A percentile compares a stretch with the other conserved stretches of the same genome.
Evolutionary conservation across 2,797 vertebrate genomes (phyloP).

Genomic region (Phrynocephalus forsythii): DNA sequence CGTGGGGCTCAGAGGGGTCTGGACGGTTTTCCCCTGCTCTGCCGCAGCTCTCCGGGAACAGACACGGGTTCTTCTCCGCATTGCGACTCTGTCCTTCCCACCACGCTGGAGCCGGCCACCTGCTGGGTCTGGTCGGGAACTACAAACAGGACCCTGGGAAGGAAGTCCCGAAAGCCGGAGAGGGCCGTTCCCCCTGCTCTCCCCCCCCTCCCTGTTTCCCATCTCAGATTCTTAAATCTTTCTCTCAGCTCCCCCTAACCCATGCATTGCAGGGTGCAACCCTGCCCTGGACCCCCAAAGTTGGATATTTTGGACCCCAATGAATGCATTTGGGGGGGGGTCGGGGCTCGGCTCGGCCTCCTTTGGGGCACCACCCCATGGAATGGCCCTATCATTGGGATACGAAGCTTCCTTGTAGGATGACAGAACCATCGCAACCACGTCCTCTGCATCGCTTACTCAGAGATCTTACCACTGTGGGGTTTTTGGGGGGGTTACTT

Average conservation of each 20-base stretch:
- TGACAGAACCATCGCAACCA: no score
- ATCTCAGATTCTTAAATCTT: background rate
- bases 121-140: slow-evolving; percentile 12
- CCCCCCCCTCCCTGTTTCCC: background rate
- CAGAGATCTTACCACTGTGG: no score
- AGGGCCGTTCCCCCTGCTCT: no score
- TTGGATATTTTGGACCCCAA: no score
- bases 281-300: no score
- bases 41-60: background rate
- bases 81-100: slow-evolving; percentile 23
- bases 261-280: background rate
- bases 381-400: no score
- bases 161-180: background rate
- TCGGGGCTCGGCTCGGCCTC: no score
- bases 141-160: background rate
- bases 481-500: background rate
- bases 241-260: background rate
- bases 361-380: no score
- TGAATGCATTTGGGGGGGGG: no score
- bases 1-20: background rate
- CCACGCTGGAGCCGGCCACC: slow-evolving; percentile 9
- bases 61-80: slow-evolving; percentile 19
- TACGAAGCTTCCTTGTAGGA: no score
- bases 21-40: background rate
- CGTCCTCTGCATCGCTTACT: no score